A percentile compares a stretch with the other conserved stretches of the same genome.
These are phyloP conservation scores for Eugnorisma glareosa DNA, from an alignment of 2,888 invertebrate genomes.

Conservation along the genomic window DNA sequence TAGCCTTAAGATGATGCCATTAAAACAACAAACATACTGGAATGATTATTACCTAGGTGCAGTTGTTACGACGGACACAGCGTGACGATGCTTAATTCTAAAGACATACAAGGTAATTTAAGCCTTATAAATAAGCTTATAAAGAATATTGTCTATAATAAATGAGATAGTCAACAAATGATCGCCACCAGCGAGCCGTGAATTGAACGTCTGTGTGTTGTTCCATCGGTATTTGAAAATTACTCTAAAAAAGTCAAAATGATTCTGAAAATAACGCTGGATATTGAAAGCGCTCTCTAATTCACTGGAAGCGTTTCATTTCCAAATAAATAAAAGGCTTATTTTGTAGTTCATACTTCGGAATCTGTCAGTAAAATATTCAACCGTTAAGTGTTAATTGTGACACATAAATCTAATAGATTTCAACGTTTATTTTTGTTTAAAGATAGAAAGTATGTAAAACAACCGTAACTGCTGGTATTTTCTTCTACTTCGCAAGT, in stretches of 20 bases:
- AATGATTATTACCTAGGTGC: conserved; percentile 66
- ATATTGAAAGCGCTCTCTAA: background rate
- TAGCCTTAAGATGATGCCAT: conserved; percentile 74
- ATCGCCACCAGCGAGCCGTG: conserved; percentile 35
- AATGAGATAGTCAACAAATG: conserved; percentile 23
- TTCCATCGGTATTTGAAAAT: conserved; percentile 20
- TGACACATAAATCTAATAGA: conserved; percentile 52
- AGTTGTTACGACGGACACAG: conserved; percentile 55
- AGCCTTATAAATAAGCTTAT: conserved; percentile 11
- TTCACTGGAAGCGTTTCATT: background rate
- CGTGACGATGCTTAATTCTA: conserved; percentile 41
- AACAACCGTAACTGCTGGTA: conserved; percentile 38
- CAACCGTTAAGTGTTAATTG: conserved; percentile 34
- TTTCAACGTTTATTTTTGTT: conserved; percentile 40
- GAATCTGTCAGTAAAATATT: conserved; percentile 44
- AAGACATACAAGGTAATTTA: conserved; percentile 30
- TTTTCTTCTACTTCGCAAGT: conserved; percentile 39
- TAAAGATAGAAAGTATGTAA: conserved; percentile 46
- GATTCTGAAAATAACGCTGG: conserved; percentile 29
- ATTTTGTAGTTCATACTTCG: conserved; percentile 8
- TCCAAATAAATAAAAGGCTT: conserved; percentile 21
- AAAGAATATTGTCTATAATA: conserved; percentile 18
- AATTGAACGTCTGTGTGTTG: conserved; percentile 28
- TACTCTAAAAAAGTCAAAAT: conserved; percentile 1
- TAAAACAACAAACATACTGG: conserved; percentile 67